Percentiles rank a stretch among this genome's conserved stretches.
These are phyloP conservation scores for Hylyphantes graminicola DNA, from an alignment of 1,140 invertebrate genomes.

Conservation along the genomic window DNA sequence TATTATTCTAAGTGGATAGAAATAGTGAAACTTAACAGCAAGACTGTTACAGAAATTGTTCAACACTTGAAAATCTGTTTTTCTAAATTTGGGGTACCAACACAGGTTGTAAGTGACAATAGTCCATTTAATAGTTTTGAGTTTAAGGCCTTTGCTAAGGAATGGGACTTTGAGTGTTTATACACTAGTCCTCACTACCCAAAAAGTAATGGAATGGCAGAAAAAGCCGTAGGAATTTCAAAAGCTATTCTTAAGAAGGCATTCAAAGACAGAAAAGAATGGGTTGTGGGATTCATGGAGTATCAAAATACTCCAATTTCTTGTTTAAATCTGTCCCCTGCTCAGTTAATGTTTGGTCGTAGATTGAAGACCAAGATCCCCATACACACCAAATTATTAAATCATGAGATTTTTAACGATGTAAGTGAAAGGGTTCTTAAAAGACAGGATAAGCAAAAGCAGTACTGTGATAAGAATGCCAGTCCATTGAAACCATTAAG, in stretches of 20 bases:
- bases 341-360: neutral
- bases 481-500: too few relatives aligned
- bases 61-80: neutral
- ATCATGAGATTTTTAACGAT: neutral
- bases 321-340: too few relatives aligned
- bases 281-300: constrained; percentile 11
- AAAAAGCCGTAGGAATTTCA: too few relatives aligned
- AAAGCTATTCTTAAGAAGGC: constrained; percentile 16
- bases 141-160: neutral
- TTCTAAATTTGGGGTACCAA: constrained; percentile 12
- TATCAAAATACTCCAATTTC: constrained; percentile 23
- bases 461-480: too few relatives aligned
- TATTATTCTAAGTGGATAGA: constrained; percentile 35
- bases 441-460: too few relatives aligned
- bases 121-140: constrained; percentile 1
- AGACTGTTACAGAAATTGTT: neutral
- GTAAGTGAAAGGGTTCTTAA: too few relatives aligned
- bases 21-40: neutral
- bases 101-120: constrained; percentile 7
- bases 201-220: too few relatives aligned
- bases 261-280: neutral
- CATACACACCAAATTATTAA: constrained; percentile 2
- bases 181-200: neutral
- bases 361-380: constrained; percentile 10
- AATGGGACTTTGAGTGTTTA: constrained; percentile 18